These are phyloP conservation scores for Chymomyza costata DNA, from an alignment of 1,140 invertebrate species.

Conservation along the genomic window DNA sequence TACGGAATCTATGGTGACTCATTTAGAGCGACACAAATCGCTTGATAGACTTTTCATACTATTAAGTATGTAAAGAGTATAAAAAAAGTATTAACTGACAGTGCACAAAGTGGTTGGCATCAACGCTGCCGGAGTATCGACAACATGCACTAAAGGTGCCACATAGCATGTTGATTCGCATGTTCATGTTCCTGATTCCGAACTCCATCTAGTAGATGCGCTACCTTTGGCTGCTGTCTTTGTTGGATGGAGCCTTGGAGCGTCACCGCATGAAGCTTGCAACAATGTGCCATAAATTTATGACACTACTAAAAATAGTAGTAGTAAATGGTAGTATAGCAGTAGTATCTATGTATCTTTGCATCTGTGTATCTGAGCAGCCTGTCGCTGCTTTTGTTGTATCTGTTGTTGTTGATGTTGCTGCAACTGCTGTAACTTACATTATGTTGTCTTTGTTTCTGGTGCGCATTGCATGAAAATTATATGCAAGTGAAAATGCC, in stretches of 20 bases:
- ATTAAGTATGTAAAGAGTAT: too few relatives aligned
- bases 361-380: neutral
- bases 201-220: neutral
- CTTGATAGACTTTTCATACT: too few relatives aligned
- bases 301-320: conserved; percentile 68
- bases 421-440: conserved; percentile 32
- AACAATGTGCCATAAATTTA: conserved; percentile 70
- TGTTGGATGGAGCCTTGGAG: neutral
- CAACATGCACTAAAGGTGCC: conserved; percentile 42
- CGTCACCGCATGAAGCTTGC: conserved; percentile 14
- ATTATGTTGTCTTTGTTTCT: conserved; percentile 70
- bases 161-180: conserved; percentile 61
- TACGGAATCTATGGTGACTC: too few relatives aligned
- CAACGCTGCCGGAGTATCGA: too few relatives aligned
- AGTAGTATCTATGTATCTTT: neutral
- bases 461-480: conserved; percentile 63
- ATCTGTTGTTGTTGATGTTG: conserved; percentile 36
- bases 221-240: neutral
- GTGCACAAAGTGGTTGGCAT: too few relatives aligned
- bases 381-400: neutral
- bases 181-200: conserved; percentile 8
- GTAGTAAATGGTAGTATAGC: conserved; percentile 43
- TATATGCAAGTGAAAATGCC: conserved; percentile 65
- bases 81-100: too few relatives aligned
- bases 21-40: too few relatives aligned